Conservation (phyloP, 2,888 invertebrate genomes). For the Hedychridium roseum region DNA sequence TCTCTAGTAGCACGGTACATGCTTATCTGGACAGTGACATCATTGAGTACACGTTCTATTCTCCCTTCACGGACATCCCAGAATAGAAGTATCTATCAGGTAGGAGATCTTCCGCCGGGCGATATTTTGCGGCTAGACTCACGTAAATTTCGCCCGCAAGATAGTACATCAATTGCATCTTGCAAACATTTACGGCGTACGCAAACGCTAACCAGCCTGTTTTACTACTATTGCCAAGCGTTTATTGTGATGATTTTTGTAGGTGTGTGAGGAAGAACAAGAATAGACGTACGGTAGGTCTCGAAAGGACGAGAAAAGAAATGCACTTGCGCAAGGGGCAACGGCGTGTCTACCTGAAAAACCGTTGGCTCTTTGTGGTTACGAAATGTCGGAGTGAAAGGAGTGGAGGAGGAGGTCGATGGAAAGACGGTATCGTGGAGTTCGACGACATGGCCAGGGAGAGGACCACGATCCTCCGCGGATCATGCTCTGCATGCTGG, state of each 20-base stretch:
- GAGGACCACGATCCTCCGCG: conserved; percentile 33
- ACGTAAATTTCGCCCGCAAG: no score
- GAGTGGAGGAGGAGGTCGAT: conserved; percentile 4
- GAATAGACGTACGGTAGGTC: neutral
- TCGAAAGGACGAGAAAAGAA: neutral
- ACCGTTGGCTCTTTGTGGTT: conserved; percentile 1
- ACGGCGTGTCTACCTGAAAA: neutral
- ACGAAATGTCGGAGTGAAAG: conserved; percentile 13
- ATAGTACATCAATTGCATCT: no score
- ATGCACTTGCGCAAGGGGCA: neutral
- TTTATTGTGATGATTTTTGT: no score
- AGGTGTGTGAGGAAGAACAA: no score
- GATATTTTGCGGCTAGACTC: neutral
- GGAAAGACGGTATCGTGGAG: conserved; percentile 33
- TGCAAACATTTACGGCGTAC: no score
- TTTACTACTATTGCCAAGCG: no score
- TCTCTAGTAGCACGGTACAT: no score
- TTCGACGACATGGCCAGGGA: conserved; percentile 30
- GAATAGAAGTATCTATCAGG: conserved; percentile 10
- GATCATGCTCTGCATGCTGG: conserved; percentile 35
- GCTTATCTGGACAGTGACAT: conserved; percentile 12
- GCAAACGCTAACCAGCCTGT: no score
- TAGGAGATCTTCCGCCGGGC: neutral
- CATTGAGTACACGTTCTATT: conserved; percentile 9
- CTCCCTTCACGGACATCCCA: neutral